Conservation (phyloP, 2,888 invertebrate genomes). For the Stictocephala bisonia region DNA sequence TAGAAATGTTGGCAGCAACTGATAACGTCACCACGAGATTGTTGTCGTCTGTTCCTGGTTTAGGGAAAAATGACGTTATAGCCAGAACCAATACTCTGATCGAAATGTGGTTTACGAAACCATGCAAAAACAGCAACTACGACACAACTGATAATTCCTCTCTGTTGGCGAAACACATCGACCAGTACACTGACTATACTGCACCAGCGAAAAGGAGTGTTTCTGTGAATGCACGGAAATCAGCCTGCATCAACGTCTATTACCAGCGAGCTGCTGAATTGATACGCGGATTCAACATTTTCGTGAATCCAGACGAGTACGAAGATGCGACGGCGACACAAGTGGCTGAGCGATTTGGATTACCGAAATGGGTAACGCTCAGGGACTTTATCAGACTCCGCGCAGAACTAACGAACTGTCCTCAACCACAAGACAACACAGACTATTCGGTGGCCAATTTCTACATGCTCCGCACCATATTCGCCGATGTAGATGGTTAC, state of each 20-base stretch:
- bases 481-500: background rate
- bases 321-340: background rate
- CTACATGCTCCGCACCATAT: conserved; percentile 9
- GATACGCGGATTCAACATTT: conserved; percentile 12
- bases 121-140: background rate
- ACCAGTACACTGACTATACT: conserved; percentile 10
- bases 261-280: background rate
- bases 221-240: conserved; percentile 11
- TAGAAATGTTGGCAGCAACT: too few species aligned
- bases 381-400: background rate
- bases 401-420: background rate
- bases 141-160: background rate
- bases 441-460: background rate
- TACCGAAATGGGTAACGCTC: background rate
- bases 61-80: too few species aligned
- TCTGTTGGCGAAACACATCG: background rate
- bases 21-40: too few species aligned
- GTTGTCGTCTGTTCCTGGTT: background rate
- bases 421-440: background rate
- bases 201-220: conserved; percentile 11
- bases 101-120: background rate
- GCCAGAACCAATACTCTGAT: background rate
- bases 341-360: background rate
- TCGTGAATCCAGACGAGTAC: conserved; percentile 1
- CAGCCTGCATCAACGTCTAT: conserved; percentile 5